Conservation (phyloP, 2,113 vertebrate genomes). For the Sinocyclocheilus maitianheensis region DNA sequence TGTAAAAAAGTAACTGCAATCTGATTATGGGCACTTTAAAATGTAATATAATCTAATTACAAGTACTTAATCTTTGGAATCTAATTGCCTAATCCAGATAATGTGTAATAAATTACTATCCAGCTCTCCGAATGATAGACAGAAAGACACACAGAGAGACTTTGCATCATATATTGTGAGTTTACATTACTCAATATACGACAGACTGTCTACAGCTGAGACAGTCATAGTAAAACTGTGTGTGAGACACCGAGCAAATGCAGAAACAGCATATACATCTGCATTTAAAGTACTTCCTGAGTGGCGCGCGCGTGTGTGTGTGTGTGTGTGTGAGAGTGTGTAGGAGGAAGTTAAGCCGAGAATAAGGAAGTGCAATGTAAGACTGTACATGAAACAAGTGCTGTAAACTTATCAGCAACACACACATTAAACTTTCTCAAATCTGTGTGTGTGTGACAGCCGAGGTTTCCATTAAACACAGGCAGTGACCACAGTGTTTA, state of each 20-base stretch:
- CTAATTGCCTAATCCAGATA: too few species aligned
- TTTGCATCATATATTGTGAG: too few species aligned
- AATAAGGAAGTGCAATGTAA: slow-evolving; percentile 34
- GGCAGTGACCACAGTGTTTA: background rate
- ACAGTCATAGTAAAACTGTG: background rate
- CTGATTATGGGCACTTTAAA: too few species aligned
- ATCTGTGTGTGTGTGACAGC: slow-evolving; percentile 12
- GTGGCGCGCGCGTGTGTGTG: background rate
- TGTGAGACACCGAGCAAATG: background rate
- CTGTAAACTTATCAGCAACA: background rate
- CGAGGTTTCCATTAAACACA: background rate
- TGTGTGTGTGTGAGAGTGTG: background rate
- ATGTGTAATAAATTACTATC: too few species aligned
- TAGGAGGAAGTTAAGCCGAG: slow-evolving; percentile 6
- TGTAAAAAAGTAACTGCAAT: too few species aligned
- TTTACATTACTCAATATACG: too few species aligned
- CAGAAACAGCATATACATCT: background rate
- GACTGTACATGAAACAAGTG: background rate
- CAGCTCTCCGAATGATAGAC: too few species aligned
- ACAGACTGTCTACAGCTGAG: too few species aligned
- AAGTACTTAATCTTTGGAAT: too few species aligned
- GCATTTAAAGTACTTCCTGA: slow-evolving; percentile 10
- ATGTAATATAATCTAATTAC: too few species aligned
- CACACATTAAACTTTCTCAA: background rate
- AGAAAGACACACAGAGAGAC: too few species aligned